A percentile compares a stretch with the other conserved stretches of the same genome.
Conservation (phyloP, 2,797 vertebrate genomes). For the Varecia variegata region DNA sequence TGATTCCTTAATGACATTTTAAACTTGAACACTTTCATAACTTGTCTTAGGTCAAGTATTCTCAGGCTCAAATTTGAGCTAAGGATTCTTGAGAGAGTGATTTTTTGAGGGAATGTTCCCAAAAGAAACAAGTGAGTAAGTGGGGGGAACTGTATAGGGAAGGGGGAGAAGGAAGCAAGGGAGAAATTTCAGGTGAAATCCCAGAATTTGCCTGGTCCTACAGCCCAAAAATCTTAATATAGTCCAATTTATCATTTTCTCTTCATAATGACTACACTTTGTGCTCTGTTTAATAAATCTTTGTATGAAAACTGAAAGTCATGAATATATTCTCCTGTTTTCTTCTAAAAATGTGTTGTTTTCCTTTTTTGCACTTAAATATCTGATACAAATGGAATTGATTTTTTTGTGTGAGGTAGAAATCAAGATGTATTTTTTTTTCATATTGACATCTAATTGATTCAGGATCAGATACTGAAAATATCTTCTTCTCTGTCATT, state of each 20-base stretch:
- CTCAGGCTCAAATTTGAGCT: background rate
- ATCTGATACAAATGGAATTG: background rate
- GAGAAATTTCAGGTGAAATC: background rate
- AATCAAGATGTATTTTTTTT: background rate
- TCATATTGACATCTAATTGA: background rate
- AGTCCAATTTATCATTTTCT: background rate
- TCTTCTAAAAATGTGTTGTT: background rate
- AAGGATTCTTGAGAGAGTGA: background rate
- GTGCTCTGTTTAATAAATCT: background rate
- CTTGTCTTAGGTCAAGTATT: background rate
- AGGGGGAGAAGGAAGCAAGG: too few relatives aligned
- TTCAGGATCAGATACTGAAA: background rate
- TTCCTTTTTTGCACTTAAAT: background rate
- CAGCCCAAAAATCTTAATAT: background rate
- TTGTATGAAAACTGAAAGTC: background rate
- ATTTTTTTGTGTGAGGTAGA: background rate
- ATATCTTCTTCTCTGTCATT: background rate
- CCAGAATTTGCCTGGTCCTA: background rate
- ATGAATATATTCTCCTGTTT: background rate
- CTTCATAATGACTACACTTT: background rate
- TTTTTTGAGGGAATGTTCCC: background rate
- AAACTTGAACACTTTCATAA: background rate
- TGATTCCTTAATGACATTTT: background rate
- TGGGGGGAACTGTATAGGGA: accelerated
- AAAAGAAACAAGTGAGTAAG: background rate